Percentiles rank a stretch among this genome's conserved stretches.
These are phyloP conservation scores for Sympetrum striolatum DNA, from an alignment of 2,888 invertebrate genomes.

Conservation along the genomic window DNA sequence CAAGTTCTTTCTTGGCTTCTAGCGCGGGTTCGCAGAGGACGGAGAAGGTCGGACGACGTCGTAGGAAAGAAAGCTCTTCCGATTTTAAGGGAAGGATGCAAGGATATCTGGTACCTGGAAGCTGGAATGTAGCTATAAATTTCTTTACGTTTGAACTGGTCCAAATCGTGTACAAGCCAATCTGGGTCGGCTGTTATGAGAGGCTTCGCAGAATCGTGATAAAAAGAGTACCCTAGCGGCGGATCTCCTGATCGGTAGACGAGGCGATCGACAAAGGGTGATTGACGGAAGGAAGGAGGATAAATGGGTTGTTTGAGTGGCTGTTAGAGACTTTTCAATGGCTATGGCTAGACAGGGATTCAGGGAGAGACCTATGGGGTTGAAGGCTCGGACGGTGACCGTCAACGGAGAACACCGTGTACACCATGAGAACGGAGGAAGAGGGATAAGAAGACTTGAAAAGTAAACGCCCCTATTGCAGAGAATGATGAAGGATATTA, in stretches of 20 bases:
- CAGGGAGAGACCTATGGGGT: neutral
- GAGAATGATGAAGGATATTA: neutral
- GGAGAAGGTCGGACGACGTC: neutral
- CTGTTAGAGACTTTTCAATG: neutral
- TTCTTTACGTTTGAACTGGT: no score
- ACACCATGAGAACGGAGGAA: neutral
- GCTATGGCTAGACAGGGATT: neutral
- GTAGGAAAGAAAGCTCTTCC: neutral
- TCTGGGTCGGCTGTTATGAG: neutral
- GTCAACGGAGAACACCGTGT: neutral
- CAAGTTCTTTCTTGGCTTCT: slow-evolving; percentile 16
- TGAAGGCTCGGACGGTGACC: neutral
- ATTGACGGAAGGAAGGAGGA: neutral
- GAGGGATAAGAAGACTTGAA: neutral
- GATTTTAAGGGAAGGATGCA: neutral
- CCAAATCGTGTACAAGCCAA: no score
- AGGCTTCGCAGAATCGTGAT: no score
- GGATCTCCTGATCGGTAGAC: neutral
- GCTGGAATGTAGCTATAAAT: no score
- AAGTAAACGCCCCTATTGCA: neutral
- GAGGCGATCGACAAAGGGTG: neutral
- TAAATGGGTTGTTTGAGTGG: neutral
- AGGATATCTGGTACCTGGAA: no score
- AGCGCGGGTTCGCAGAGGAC: neutral
- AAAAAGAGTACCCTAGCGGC: neutral